Percentiles rank a stretch among this genome's conserved stretches.
Evolutionary conservation across 2,797 vertebrate genomes (phyloP).

Genomic region (Monodelphis domestica): DNA sequence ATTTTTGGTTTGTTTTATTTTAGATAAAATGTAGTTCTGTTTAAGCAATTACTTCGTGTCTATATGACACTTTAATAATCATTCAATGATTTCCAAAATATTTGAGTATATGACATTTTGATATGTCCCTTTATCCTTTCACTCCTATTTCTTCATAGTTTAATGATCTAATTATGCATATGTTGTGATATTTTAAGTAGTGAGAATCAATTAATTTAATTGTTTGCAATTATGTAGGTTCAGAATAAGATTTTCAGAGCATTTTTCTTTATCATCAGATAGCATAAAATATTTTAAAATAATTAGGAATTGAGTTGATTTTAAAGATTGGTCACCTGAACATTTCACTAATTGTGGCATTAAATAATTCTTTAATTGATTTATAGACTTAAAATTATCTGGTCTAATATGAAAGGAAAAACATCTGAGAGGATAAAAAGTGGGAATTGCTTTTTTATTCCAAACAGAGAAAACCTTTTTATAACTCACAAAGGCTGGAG

Average conservation of each 20-base stretch:
- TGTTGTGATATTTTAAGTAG: conserved; percentile 73
- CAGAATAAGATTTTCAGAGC: conserved; percentile 59
- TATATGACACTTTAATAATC: conserved; percentile 47
- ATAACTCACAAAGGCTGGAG: conserved; percentile 53
- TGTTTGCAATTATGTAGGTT: conserved; percentile 69
- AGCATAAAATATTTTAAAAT: conserved; percentile 72
- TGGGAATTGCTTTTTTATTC: conserved; percentile 47
- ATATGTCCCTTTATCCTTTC: conserved; percentile 59
- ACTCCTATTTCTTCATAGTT: conserved; percentile 73
- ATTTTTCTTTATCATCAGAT: conserved; percentile 59
- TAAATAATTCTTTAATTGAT: conserved; percentile 68
- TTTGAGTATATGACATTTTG: conserved; percentile 62
- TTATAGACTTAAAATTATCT: conserved; percentile 75
- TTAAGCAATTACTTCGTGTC: conserved; percentile 57
- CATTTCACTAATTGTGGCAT: conserved; percentile 60
- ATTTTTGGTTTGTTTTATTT: conserved; percentile 44
- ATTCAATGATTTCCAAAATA: conserved; percentile 52
- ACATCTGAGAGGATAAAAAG: conserved; percentile 55
- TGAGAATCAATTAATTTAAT: conserved; percentile 62
- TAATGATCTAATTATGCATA: conserved; percentile 77
- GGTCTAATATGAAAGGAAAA: conserved; percentile 53
- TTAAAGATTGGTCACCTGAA: conserved; percentile 51
- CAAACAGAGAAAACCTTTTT: conserved; percentile 51
- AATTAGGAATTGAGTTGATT: conserved; percentile 63
- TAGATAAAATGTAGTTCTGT: conserved; percentile 56